Base-by-base conservation (phyloP, 1,140 invertebrate genomes). In the Kradibia gibbosae region DNA sequence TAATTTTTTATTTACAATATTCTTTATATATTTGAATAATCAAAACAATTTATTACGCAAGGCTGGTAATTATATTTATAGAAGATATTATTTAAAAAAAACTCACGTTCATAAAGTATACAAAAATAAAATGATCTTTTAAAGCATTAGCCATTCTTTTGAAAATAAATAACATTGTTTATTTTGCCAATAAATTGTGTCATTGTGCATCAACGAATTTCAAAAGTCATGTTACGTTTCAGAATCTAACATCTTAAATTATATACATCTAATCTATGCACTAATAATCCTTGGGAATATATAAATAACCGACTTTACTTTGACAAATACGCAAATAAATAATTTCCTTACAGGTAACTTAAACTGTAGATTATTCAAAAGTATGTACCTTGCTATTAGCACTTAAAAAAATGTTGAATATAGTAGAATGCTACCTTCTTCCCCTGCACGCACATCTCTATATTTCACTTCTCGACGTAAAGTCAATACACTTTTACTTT, bases 401-500 rank as follows among this genome's bases (percentile, higher is more conserved):
- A 8, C 39, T 67, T 67, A n/a, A 39, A 67, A 39, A 34, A 39
- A 67, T 34, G 31, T 67, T n/a, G 62, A 39, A 10, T 36, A 65
- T 4, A 39, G 20, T 67, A 67, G 25, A 22, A 67, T 1, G 22
- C 62, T 39, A 15, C 34, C 34, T 67, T 67, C 60, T 39, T 67
- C 39, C 62, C 34, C 17, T 39, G 34, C 62, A 67, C 62, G 34
- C 62, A 67, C 34, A 39, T 34, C 20, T 39, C 1, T 39, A 67
- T 67, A 34, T n/a, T n/a, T n/a, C 20, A 39, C 20, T n/a, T 0
- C 34, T 67, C 62, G 2, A 39, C 39, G 34, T 22, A 39, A 67
- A 39, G 62, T 67, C 22, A 67, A 67, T 10, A 67, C 17, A 67
- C 62, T 67, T 17, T 67, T 67, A 39, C 62, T 67, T 67, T 67